Conservation (phyloP, 1,140 invertebrate genomes). For the roundworm (Caenorhabditis elegans) region DNA sequence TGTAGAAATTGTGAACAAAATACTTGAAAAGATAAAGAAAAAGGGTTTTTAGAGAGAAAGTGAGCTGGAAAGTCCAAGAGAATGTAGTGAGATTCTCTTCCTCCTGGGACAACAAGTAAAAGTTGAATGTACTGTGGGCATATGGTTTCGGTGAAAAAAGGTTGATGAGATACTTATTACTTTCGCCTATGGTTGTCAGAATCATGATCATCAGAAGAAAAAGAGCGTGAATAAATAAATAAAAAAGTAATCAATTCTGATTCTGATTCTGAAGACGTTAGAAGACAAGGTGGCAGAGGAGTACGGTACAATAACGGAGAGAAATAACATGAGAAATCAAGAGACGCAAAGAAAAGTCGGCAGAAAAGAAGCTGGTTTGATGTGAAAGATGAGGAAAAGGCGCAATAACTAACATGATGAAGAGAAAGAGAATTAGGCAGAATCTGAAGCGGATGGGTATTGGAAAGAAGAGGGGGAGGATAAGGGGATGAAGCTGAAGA, state of each 20-base stretch:
- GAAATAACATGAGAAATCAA: not conserved
- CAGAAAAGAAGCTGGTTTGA: slow-evolving; percentile 15
- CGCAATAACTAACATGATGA: slow-evolving; percentile 22
- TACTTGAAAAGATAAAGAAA: too few relatives aligned
- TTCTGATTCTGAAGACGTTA: not conserved
- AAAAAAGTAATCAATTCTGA: not conserved
- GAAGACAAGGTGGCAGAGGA: not conserved
- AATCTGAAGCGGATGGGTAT: too few relatives aligned
- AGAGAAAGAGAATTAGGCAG: slow-evolving; percentile 7
- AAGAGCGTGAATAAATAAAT: slow-evolving; percentile 10
- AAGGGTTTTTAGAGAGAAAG: too few relatives aligned
- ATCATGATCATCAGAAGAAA: not conserved
- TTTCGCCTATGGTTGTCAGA: not conserved
- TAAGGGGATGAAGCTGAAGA: not conserved
- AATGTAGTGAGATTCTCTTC: too few relatives aligned
- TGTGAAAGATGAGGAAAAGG: slow-evolving; percentile 31
- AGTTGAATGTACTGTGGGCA: too few relatives aligned
- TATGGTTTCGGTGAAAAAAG: not conserved
- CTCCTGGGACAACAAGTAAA: too few relatives aligned
- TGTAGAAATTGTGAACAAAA: too few relatives aligned
- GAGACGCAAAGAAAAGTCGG: not conserved
- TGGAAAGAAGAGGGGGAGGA: not conserved
- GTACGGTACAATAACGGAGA: slow-evolving; percentile 7
- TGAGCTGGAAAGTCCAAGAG: not conserved
- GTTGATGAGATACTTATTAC: not conserved